Conservation (phyloP, 1,140 invertebrate species). For the Propsilocerus akamusi region DNA sequence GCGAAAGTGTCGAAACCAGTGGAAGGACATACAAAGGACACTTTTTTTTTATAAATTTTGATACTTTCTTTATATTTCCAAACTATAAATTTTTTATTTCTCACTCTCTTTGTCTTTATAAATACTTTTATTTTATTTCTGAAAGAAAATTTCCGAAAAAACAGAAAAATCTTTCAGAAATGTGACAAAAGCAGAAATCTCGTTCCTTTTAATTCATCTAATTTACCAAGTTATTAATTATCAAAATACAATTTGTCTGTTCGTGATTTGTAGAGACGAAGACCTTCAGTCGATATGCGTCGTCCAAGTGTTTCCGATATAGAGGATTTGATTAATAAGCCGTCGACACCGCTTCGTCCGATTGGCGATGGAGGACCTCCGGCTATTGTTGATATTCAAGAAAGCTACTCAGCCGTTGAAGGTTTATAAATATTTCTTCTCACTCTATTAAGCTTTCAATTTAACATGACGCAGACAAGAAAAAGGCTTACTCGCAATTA, state of each 20-base stretch:
- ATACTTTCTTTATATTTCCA: too few species aligned
- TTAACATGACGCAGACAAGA: not conserved
- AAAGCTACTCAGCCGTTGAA: slow-evolving; percentile 82
- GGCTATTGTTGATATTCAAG: slow-evolving; percentile 71
- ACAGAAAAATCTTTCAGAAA: not conserved
- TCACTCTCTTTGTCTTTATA: too few species aligned
- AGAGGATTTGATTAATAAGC: slow-evolving; percentile 75
- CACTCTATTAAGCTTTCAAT: not conserved
- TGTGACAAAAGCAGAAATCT: not conserved
- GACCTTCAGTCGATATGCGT: slow-evolving; percentile 68
- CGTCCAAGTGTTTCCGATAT: slow-evolving; percentile 73
- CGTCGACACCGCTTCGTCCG: slow-evolving; percentile 68
- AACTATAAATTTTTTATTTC: too few species aligned
- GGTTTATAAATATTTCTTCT: slow-evolving; percentile 29
- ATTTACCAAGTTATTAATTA: not conserved
- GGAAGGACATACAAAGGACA: too few species aligned
- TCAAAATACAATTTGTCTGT: not conserved
- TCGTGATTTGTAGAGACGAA: slow-evolving; percentile 42
- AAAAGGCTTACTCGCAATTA: not conserved
- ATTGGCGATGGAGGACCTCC: slow-evolving; percentile 62
- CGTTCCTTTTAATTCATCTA: too few species aligned
- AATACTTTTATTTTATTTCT: not conserved
- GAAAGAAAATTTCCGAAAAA: not conserved
- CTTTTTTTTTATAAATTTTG: too few species aligned
- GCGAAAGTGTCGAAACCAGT: too few species aligned